Conservation (phyloP, 2,888 invertebrate genomes). For the Scaptomyza reducta region DNA sequence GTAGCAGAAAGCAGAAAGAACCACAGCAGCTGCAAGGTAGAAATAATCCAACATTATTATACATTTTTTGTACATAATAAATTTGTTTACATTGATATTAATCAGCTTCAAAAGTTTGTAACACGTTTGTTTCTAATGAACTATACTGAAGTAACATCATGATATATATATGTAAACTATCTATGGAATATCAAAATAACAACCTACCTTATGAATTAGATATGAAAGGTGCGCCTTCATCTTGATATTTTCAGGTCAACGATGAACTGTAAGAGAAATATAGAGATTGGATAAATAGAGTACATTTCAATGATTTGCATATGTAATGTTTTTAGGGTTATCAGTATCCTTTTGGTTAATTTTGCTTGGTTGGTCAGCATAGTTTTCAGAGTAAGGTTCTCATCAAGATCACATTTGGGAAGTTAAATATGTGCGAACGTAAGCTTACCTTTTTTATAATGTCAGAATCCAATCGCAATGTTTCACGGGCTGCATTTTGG, state of each 20-base stretch:
- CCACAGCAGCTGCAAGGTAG: slow-evolving; percentile 13
- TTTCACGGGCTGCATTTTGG: background rate
- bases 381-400: slow-evolving; percentile 55
- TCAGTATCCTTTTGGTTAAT: slow-evolving; percentile 74
- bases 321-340: background rate
- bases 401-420: slow-evolving; percentile 41
- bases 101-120: slow-evolving; percentile 71
- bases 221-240: background rate
- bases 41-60: slow-evolving; percentile 1
- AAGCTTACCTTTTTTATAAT: slow-evolving; percentile 13
- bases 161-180: background rate
- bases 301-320: rapidly evolving
- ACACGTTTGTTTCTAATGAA: slow-evolving; percentile 76
- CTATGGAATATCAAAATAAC: too few relatives aligned
- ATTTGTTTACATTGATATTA: background rate
- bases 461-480: background rate
- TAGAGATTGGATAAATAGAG: background rate
- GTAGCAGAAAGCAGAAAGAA: background rate
- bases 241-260: too few relatives aligned
- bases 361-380: slow-evolving; percentile 58
- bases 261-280: slow-evolving; percentile 15
- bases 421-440: background rate
- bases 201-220: slow-evolving; percentile 19
- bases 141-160: slow-evolving; percentile 75
- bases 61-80: background rate